Evolutionary conservation across 2,888 invertebrate genomes (phyloP).

Genomic region (Pristionchus japonicus): DNA sequence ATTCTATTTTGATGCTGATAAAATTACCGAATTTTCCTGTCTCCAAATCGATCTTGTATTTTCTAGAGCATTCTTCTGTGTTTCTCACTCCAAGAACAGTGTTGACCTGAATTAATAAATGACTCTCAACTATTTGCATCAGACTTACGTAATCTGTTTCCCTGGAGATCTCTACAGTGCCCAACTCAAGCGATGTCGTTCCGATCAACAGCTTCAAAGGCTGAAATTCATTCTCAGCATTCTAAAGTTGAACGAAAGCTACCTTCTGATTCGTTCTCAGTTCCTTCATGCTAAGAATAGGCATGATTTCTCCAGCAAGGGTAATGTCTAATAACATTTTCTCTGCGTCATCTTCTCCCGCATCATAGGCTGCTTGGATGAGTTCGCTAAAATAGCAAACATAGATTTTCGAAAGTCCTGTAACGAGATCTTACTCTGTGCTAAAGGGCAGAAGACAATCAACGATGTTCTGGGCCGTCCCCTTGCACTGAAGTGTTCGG

Average conservation of each 20-base stretch:
- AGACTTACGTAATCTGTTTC: background rate
- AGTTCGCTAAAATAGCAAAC: background rate
- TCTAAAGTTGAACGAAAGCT: background rate
- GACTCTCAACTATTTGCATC: too few relatives aligned
- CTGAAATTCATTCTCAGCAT: background rate
- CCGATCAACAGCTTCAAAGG: background rate
- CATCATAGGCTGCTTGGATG: background rate
- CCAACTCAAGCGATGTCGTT: background rate
- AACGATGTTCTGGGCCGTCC: background rate
- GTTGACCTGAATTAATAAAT: background rate
- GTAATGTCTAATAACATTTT: background rate
- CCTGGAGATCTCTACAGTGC: background rate
- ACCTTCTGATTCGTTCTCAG: background rate
- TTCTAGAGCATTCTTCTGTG: background rate
- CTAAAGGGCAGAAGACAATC: background rate
- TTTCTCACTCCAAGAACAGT: background rate
- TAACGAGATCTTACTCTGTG: background rate
- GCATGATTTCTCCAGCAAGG: background rate
- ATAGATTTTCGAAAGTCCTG: background rate
- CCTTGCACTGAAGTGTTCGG: background rate
- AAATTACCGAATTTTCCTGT: background rate
- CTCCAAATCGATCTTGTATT: background rate
- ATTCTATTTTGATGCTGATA: background rate
- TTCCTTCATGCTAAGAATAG: background rate
- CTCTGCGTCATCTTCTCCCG: background rate